These are phyloP conservation scores for Tetranychus piercei DNA, from an alignment of 2,888 invertebrate genomes.

Conservation along the genomic window DNA sequence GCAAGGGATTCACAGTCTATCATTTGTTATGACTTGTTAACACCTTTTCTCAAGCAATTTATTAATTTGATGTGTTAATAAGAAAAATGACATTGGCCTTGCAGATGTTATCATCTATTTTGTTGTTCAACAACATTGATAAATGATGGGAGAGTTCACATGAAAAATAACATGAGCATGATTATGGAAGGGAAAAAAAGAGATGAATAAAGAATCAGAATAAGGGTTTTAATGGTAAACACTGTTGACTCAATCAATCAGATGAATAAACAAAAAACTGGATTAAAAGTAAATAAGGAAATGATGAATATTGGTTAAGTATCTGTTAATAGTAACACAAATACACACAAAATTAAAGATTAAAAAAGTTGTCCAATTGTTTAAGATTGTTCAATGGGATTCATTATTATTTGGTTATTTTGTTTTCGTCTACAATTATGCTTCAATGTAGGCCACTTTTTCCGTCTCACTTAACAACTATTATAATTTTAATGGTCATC, in stretches of 20 bases:
- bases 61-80: too few species aligned
- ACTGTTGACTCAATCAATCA: too few species aligned
- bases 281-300: not conserved
- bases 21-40: too few species aligned
- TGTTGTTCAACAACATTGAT: not conserved
- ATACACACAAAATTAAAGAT: too few species aligned
- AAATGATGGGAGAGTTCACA: not conserved
- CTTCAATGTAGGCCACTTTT: not conserved
- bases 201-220: not conserved
- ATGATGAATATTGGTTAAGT: not conserved
- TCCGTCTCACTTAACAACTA: slow-evolving; percentile 1
- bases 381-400: not conserved
- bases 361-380: too few species aligned
- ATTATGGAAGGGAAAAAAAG: not conserved
- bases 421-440: not conserved
- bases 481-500: not conserved
- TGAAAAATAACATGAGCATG: not conserved
- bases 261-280: not conserved
- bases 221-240: not conserved
- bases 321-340: not conserved
- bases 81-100: not conserved
- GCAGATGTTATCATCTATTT: not conserved
- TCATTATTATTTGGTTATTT: not conserved
- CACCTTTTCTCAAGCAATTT: too few species aligned
- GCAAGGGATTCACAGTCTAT: too few species aligned